Evolutionary conservation across 2,888 invertebrate species (phyloP).

Genomic region (Panopea generosa): DNA sequence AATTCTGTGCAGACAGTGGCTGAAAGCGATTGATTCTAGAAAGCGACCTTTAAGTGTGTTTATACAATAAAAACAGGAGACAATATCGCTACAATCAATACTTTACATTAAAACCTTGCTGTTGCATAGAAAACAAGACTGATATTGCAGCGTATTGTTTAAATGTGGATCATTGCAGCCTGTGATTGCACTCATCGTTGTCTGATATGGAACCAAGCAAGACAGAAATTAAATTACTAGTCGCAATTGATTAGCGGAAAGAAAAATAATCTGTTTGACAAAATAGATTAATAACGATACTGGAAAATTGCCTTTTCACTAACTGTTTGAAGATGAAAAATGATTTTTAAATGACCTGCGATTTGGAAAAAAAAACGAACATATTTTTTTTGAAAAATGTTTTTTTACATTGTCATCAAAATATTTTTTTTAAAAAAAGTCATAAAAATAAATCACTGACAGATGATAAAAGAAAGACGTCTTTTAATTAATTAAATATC

Average conservation of each 20-base stretch:
- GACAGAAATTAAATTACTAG: conserved; percentile 6
- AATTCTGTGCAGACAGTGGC: conserved; percentile 17
- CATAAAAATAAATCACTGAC: no score
- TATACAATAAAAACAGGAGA: conserved; percentile 49
- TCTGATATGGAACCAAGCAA: not conserved
- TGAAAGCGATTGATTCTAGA: conserved; percentile 32
- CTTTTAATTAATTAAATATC: no score
- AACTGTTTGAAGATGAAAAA: no score
- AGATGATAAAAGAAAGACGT: no score
- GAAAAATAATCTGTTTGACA: conserved; percentile 10
- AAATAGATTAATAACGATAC: not conserved
- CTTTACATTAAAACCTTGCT: conserved; percentile 40
- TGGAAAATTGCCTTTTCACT: no score
- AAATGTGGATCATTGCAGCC: not conserved
- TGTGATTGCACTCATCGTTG: conserved; percentile 19
- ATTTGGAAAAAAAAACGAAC: no score
- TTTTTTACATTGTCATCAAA: no score
- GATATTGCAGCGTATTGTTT: conserved; percentile 37
- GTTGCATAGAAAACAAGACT: conserved; percentile 27
- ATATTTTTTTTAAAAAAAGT: no score
- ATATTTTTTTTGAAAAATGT: no score
- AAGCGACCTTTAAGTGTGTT: conserved; percentile 36
- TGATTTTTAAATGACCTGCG: no score
- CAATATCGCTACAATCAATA: conserved; percentile 40
- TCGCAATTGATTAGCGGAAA: conserved; percentile 30